phyloP scores from a whole-genome alignment of 2,113 vertebrate species.

The Sorex fumeus region DNA sequence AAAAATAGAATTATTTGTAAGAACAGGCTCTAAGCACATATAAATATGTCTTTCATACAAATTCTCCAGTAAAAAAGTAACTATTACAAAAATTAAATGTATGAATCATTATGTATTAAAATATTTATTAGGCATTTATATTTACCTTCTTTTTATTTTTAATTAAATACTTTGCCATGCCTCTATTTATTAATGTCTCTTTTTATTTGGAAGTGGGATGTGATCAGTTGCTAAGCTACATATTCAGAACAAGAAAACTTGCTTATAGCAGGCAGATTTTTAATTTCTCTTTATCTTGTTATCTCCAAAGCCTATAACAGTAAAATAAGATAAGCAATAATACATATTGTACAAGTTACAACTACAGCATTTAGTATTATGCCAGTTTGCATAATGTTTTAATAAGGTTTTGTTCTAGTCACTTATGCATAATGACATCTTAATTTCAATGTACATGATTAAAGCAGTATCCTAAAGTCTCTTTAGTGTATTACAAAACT shows the following conservation, averaged over 20 bases:
- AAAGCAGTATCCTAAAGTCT: slow-evolving; percentile 79
- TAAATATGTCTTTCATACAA: neutral
- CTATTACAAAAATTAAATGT: neutral
- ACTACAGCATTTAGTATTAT: slow-evolving; percentile 76
- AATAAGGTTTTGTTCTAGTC: slow-evolving; percentile 81
- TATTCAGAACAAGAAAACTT: slow-evolving; percentile 61
- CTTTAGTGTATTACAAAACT: slow-evolving; percentile 80
- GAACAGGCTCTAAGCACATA: neutral
- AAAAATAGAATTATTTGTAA: neutral
- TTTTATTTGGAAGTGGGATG: neutral
- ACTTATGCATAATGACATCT: slow-evolving; percentile 79
- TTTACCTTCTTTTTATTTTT: neutral
- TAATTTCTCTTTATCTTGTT: slow-evolving; percentile 68
- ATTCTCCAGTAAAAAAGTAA: neutral
- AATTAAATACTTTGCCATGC: neutral
- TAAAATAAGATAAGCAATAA: slow-evolving; percentile 79
- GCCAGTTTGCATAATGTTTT: slow-evolving; percentile 84
- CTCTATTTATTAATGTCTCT: neutral
- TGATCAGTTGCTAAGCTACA: slow-evolving; percentile 9
- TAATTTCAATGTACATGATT: slow-evolving; percentile 83
- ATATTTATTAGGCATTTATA: neutral
- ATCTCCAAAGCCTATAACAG: slow-evolving; percentile 63
- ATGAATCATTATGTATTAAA: neutral
- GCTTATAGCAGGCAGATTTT: slow-evolving; percentile 52
- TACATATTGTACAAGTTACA: slow-evolving; percentile 75